Conservation (phyloP, 2,888 invertebrate species). For the Orthosia incerta region DNA sequence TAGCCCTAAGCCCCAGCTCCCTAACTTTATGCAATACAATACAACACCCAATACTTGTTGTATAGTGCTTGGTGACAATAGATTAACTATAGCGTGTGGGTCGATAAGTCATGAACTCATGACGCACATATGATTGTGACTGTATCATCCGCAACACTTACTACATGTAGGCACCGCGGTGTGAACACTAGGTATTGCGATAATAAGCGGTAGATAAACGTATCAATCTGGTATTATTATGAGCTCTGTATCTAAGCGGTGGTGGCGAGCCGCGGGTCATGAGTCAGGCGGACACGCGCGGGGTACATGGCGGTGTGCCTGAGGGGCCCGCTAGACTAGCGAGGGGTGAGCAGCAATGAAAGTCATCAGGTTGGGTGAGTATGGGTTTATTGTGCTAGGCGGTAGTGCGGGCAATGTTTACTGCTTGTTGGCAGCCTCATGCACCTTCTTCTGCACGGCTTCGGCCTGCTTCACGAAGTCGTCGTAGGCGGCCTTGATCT, state of each 20-base stretch:
- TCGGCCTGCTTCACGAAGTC: slow-evolving; percentile 82
- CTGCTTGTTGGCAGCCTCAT: slow-evolving; percentile 86
- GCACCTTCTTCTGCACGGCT: slow-evolving; percentile 83
- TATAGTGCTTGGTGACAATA: too few relatives aligned
- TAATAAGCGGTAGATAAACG: slow-evolving; percentile 1
- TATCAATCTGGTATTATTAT: slow-evolving; percentile 3
- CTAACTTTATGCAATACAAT: too few relatives aligned
- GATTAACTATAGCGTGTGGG: too few relatives aligned
- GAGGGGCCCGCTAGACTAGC: too few relatives aligned
- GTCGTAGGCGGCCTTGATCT: slow-evolving; percentile 84
- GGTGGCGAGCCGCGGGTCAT: not conserved
- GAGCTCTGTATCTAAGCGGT: not conserved
- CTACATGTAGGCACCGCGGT: not conserved
- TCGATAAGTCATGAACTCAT: too few relatives aligned
- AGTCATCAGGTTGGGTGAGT: slow-evolving; percentile 31
- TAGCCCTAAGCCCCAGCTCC: too few relatives aligned
- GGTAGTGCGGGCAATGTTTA: slow-evolving; percentile 53
- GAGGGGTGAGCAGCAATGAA: slow-evolving; percentile 5
- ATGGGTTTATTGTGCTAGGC: slow-evolving; percentile 50
- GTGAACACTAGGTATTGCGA: slow-evolving; percentile 5
- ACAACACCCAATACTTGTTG: too few relatives aligned
- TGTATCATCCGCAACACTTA: too few relatives aligned
- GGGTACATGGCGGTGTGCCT: not conserved
- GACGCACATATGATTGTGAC: too few relatives aligned
- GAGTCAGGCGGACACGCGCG: not conserved